A percentile compares a stretch with the other conserved stretches of the same genome.
Evolutionary conservation across 2,113 vertebrate species (phyloP).

Genomic region (Eidolon helvum): DNA sequence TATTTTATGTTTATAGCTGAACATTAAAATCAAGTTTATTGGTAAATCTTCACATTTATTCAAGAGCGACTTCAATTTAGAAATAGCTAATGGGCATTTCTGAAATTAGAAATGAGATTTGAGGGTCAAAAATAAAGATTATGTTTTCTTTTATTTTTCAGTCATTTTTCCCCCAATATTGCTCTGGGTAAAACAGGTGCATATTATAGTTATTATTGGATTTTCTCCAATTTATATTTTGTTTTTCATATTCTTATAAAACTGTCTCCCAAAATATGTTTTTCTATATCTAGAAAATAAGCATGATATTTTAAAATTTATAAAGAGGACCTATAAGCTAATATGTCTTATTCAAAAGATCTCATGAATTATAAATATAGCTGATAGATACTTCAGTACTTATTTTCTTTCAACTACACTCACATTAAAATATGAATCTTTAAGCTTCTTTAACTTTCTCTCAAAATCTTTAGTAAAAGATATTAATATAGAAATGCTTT

Average conservation of each 20-base stretch:
- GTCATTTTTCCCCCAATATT: neutral
- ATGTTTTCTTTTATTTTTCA: neutral
- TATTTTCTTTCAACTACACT: neutral
- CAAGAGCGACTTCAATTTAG: neutral
- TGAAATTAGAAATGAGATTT: constrained; percentile 18
- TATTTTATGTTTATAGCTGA: neutral
- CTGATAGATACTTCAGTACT: neutral
- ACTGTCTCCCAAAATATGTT: neutral
- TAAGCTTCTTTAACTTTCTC: neutral
- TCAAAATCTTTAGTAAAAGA: neutral
- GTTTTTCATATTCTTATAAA: neutral
- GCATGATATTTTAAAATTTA: neutral
- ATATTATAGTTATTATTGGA: neutral
- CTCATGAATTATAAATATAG: neutral
- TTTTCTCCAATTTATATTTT: neutral
- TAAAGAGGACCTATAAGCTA: neutral
- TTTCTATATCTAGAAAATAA: neutral
- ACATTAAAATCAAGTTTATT: neutral
- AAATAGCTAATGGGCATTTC: neutral
- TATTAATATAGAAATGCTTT: neutral
- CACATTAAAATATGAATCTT: neutral
- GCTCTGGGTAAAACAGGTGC: neutral
- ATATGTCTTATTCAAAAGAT: neutral
- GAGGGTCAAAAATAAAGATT: neutral
- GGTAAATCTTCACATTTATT: constrained; percentile 1